phyloP scores from a whole-genome alignment of 2,797 vertebrate genomes.

The Sebastes taczanowskii region DNA sequence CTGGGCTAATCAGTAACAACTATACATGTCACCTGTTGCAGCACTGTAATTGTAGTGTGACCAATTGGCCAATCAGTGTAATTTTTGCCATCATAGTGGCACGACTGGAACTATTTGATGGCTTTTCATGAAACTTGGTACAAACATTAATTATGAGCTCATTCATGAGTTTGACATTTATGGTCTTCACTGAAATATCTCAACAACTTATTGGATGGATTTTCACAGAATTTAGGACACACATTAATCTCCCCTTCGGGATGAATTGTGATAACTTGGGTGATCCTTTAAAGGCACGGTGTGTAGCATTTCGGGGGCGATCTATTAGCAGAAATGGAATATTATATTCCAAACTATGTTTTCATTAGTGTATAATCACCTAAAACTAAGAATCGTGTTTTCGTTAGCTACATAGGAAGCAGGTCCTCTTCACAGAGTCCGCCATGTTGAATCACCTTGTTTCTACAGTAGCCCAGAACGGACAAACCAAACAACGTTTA shows the following conservation, averaged over 20 bases:
- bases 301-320: fast-evolving
- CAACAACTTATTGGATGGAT: neutral
- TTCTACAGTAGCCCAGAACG: too few species aligned
- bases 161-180: too few species aligned
- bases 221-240: neutral
- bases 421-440: too few species aligned
- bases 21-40: neutral
- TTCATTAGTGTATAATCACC: too few species aligned
- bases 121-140: neutral
- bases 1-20: conserved; percentile 22
- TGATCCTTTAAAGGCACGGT: too few species aligned
- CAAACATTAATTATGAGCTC: too few species aligned
- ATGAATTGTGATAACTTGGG: neutral
- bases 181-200: neutral
- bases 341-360: too few species aligned
- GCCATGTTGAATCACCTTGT: too few species aligned
- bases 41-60: conserved; percentile 6
- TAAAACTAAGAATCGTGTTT: too few species aligned
- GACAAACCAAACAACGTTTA: too few species aligned
- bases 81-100: neutral
- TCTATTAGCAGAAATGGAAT: too few species aligned
- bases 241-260: neutral
- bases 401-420: too few species aligned
- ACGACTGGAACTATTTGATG: neutral
- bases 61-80: conserved; percentile 2